These are phyloP conservation scores for Cygnus buccinator DNA, from an alignment of 2,113 vertebrate genomes.

Conservation along the genomic window DNA sequence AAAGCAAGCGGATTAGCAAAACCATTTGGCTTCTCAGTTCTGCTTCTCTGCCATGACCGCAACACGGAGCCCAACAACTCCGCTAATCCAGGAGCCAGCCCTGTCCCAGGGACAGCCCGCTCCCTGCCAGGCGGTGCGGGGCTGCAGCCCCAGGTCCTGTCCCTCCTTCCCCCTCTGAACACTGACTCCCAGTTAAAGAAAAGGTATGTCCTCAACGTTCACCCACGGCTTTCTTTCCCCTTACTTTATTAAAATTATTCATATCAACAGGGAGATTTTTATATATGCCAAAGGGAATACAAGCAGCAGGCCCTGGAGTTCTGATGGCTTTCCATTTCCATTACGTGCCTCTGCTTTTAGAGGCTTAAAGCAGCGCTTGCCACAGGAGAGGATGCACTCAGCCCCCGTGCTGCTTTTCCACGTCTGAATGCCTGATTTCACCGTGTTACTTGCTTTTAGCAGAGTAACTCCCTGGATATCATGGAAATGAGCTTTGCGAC, in stretches of 20 bases:
- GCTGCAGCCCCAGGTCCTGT: neutral
- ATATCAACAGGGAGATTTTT: neutral
- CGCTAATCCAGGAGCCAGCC: neutral
- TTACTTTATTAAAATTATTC: neutral
- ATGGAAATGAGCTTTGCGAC: neutral
- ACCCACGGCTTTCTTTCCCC: neutral
- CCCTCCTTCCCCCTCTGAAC: neutral
- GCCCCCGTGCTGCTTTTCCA: neutral
- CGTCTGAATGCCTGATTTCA: neutral
- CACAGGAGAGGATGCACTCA: too few relatives aligned
- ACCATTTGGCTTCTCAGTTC: constrained; percentile 2
- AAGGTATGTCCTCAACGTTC: neutral
- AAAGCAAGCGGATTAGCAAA: constrained; percentile 38
- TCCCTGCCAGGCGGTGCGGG: neutral
- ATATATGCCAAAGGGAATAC: neutral
- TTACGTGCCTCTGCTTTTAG: neutral
- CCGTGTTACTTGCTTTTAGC: neutral
- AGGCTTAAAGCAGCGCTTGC: neutral
- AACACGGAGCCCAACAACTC: neutral
- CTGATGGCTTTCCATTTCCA: neutral
- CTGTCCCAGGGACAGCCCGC: neutral
- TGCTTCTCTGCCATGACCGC: neutral
- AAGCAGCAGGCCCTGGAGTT: neutral
- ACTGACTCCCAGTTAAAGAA: neutral
- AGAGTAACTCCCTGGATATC: neutral